Base-by-base conservation (phyloP, 2,797 vertebrate species). In the Selene dorsalis region DNA sequence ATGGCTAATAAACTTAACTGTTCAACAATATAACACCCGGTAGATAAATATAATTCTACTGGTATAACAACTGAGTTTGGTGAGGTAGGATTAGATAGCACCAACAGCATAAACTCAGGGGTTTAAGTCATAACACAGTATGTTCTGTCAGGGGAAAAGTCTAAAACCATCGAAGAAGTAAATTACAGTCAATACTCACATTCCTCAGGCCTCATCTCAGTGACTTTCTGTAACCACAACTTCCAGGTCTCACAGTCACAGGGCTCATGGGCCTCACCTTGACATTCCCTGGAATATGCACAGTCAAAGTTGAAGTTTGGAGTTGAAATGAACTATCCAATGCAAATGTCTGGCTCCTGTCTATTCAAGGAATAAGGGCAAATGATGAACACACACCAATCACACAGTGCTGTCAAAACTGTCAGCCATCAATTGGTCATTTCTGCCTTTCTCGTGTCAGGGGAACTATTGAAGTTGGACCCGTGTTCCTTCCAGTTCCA, bases 241-340 rank as follows among this genome's bases (percentile, higher is more conserved):
- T 96, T 99, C 98, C 97, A 99, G 17, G 94, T 98, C 73, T 96
- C 96, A 93, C 98, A 99, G 89, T 99, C 97, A 89, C 98, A 99
- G 53, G 98, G 98, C 83, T 99, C 98, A 38, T 99, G 98, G 56
- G 98, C 97, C 91, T 99, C 97, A 71, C 98, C 98, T 80, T 96
- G 96, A 93, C 98, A 99, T 85, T 98, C 97, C 98, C 98, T 99
- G 87, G 56, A 88, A 78, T 28, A 75, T 4, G 73, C 12, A 73
- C 13, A 68, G 39, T 59, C 41, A 41, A 66, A 62, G 1, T 4
- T 53, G 22, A 72, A 43, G 1, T 14, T 1, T 30, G 16, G 24
- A 5, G 35, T 2, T 50, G 20, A 67, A 72, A 72, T 77, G 4
- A 79, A 7, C 16, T 10, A 39, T 32, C 57, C 6, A n/a, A 47